A percentile compares a stretch with the other conserved stretches of the same genome.
Conservation (phyloP, 2,888 invertebrate species). For the Resseliella maxima region DNA sequence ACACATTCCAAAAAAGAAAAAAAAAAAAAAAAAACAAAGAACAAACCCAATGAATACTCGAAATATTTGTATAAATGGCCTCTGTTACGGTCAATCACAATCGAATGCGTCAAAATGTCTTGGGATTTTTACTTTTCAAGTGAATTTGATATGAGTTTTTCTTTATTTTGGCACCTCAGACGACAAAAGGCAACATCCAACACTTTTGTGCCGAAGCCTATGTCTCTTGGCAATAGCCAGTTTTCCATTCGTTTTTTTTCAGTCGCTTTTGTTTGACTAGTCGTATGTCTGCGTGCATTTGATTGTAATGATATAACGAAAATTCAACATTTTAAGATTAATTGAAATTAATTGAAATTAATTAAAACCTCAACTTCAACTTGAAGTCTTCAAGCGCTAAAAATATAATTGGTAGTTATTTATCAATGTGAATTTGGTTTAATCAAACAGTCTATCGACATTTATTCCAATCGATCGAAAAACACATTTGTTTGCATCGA, state of each 20-base stretch:
- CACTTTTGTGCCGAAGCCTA: too few relatives aligned
- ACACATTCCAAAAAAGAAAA: background rate
- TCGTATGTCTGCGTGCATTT: background rate
- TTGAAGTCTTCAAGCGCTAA: background rate
- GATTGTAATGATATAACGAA: background rate
- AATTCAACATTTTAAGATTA: background rate
- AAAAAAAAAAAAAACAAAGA: background rate
- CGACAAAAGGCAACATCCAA: constrained; percentile 37
- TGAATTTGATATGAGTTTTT: background rate
- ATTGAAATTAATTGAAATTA: background rate
- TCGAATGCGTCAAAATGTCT: background rate
- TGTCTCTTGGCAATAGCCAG: background rate
- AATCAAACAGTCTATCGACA: background rate
- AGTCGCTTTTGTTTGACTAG: background rate
- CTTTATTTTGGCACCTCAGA: constrained; percentile 32
- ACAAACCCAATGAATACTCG: background rate
- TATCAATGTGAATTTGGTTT: background rate
- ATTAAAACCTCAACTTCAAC: too few relatives aligned
- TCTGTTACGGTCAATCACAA: constrained; percentile 6
- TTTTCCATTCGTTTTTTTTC: background rate
- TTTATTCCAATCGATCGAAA: background rate
- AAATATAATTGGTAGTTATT: constrained; percentile 24
- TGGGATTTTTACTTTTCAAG: background rate
- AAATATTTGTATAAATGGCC: constrained; percentile 30
- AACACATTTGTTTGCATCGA: background rate